phyloP scores from a whole-genome alignment of 2,797 vertebrate genomes.

The Phataginus tetradactyla region DNA sequence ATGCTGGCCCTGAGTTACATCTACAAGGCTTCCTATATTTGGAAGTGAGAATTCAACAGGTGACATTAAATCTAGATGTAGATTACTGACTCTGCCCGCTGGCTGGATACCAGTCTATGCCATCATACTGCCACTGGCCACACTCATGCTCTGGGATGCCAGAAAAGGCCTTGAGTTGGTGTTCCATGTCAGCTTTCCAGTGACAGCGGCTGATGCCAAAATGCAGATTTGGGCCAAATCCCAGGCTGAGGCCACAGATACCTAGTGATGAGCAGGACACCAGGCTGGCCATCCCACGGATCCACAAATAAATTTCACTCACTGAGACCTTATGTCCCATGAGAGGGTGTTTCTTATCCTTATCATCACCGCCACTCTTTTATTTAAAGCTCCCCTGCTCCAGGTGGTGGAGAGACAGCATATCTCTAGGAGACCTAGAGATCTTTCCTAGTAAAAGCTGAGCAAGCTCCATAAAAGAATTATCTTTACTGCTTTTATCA shows the following conservation, averaged over 20 bases:
- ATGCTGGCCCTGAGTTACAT: background rate
- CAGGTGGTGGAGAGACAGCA: background rate
- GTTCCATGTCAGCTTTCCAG: background rate
- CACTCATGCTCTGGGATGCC: background rate
- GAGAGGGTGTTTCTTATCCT: background rate
- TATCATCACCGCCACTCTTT: too few relatives aligned
- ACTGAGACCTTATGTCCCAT: background rate
- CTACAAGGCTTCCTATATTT: background rate
- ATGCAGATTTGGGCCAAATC: background rate
- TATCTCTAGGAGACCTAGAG: background rate
- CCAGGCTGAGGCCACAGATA: background rate
- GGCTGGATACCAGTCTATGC: background rate
- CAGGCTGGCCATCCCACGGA: rapidly evolving
- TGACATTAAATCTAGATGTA: background rate
- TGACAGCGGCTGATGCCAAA: background rate
- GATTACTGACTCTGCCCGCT: background rate
- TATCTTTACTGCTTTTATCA: background rate
- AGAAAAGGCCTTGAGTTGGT: background rate
- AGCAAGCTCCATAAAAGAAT: background rate
- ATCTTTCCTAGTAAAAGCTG: background rate
- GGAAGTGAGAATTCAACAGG: background rate
- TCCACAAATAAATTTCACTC: background rate
- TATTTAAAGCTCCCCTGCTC: background rate
- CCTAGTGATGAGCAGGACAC: background rate
- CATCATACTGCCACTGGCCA: rapidly evolving